These are phyloP conservation scores for Diabrotica undecimpunctata DNA, from an alignment of 1,140 invertebrate genomes.

Conservation along the genomic window DNA sequence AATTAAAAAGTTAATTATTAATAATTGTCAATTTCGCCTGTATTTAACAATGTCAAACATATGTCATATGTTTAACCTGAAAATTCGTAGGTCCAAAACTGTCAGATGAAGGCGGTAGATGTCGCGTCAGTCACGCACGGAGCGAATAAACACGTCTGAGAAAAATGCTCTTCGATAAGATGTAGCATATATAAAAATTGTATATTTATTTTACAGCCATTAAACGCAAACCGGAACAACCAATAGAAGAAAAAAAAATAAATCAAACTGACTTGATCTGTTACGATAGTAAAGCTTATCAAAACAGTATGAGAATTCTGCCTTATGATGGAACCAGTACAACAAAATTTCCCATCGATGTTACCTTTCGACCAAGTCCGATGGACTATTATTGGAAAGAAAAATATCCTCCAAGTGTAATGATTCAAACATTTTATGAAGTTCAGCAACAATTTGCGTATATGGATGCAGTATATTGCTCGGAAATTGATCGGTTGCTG, in stretches of 20 bases:
- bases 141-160: too few relatives aligned
- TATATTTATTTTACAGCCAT: too few relatives aligned
- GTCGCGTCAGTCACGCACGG: too few relatives aligned
- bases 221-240: background rate
- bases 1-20: too few relatives aligned
- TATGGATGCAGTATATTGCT: constrained; percentile 24
- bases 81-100: too few relatives aligned
- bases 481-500: constrained; percentile 28
- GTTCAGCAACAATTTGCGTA: constrained; percentile 22
- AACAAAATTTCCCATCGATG: background rate
- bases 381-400: constrained; percentile 32
- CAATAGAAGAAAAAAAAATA: background rate
- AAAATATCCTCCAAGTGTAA: constrained; percentile 18
- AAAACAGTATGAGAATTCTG: background rate
- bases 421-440: constrained; percentile 29
- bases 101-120: too few relatives aligned
- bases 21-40: too few relatives aligned
- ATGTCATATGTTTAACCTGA: too few relatives aligned
- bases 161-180: too few relatives aligned
- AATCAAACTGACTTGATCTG: background rate
- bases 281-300: background rate
- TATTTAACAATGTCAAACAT: too few relatives aligned
- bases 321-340: background rate
- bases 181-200: too few relatives aligned
- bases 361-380: constrained; percentile 5